Evolutionary conservation across 2,888 invertebrate species (phyloP), one percentile per base, ranked within the genome.

Genomic region (Epirrita christyi): DNA sequence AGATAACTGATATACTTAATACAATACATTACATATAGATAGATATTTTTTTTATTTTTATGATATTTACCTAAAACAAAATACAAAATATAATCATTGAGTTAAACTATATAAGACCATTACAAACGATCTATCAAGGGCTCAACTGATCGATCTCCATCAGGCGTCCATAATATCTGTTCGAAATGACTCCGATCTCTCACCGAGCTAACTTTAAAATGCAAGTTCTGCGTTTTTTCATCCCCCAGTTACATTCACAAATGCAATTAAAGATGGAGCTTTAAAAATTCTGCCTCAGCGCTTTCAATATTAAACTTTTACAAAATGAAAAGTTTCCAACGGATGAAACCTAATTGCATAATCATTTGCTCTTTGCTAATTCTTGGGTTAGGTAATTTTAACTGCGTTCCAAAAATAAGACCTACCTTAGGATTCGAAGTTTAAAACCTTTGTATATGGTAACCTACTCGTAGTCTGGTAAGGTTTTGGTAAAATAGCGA

Each of bases 241-340:
- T 61, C 45, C 40, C 50, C 52, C 49, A 53, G 45, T 46, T 55
- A 52, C 59, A 49, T 60, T 61, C 59, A 53, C 62, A 56, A 64
- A 65, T 63, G 68, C 66, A 70, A 70, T 72, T 68, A 70, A 62
- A 63, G 62, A 60, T 49, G 58, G 59, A 15, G 43, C 45, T 61
- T 52, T 53, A 63, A 70, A 72, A 68, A 65, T 55, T 9, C 55
- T 57, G 47, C 60, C 55, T 66, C 66, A 60, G 66, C 66, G 21
- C 55, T 70, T 68, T 68, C 64, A 67, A 67, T 68, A 66, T 66
- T 58, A 67, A 59, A 59, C 59, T 59, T 55, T 55, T 59, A 29
- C 51, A 55, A 51, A 55, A 59, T 48, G 51, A 48, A 56, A 55
- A 40, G 44, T 50, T 58, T 11, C 42, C 36, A 32, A 28, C 50